Conservation (phyloP, 2,797 vertebrate species). For the Anisognathus igniventris region DNA sequence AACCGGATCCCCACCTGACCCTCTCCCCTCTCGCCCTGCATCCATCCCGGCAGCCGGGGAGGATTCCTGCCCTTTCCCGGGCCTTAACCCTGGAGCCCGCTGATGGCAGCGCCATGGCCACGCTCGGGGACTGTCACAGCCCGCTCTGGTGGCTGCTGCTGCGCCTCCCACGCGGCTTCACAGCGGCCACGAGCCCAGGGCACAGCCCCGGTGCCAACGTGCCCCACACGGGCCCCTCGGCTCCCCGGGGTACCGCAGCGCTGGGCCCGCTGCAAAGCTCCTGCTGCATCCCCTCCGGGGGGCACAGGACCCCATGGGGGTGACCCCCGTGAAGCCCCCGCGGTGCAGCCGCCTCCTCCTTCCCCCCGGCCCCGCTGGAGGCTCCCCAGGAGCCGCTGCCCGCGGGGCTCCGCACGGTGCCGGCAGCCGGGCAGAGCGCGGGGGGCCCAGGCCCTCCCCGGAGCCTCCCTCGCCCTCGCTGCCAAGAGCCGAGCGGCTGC, state of each 20-base stretch:
- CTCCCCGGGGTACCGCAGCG: accelerated
- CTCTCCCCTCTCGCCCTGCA: neutral
- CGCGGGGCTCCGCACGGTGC: neutral
- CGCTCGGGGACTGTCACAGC: accelerated
- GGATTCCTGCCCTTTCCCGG: neutral
- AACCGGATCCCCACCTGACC: neutral
- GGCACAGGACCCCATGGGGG: neutral
- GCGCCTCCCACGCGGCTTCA: neutral
- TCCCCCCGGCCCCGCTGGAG: accelerated
- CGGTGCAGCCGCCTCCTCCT: neutral
- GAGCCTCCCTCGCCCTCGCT: neutral
- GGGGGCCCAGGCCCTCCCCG: neutral
- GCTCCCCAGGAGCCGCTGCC: neutral
- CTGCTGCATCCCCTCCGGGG: accelerated
- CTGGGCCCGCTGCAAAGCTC: neutral
- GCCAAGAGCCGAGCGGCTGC: neutral
- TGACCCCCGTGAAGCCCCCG: neutral
- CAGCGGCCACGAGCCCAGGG: neutral
- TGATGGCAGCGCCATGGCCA: neutral
- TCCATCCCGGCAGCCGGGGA: neutral
- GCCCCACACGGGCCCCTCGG: accelerated
- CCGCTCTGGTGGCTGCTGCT: neutral
- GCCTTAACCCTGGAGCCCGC: neutral
- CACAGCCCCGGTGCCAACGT: accelerated
- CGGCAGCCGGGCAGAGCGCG: neutral